Evolutionary conservation across 1,140 invertebrate genomes (phyloP).

Genomic region (Macrobrachium rosenbergii): DNA sequence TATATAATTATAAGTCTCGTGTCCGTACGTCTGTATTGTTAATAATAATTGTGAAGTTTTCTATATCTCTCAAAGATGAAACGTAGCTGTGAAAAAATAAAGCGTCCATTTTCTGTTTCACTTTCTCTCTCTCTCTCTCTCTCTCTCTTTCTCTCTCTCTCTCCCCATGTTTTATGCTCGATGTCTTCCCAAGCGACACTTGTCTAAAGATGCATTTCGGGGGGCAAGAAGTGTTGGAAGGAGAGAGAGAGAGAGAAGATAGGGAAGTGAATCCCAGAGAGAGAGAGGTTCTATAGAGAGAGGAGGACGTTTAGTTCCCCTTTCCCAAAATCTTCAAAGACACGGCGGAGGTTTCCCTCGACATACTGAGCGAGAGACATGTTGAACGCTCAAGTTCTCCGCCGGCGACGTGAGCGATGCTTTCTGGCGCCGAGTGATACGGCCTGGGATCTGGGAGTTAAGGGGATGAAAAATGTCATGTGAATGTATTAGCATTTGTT

Average conservation of each 20-base stretch:
- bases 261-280: too few relatives aligned
- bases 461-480: slow-evolving; percentile 10
- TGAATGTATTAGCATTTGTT: slow-evolving; percentile 54
- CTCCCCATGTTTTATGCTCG: slow-evolving; percentile 6
- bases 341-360: too few relatives aligned
- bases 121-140: not conserved
- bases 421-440: too few relatives aligned
- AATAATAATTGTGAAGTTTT: not conserved
- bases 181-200: slow-evolving; percentile 10
- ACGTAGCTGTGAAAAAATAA: not conserved
- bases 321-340: too few relatives aligned
- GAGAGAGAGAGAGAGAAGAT: not conserved
- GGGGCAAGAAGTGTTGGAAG: not conserved
- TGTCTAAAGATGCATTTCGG: not conserved
- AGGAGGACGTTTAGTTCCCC: not conserved
- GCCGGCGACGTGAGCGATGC: too few relatives aligned
- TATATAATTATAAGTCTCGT: not conserved
- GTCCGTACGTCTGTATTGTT: not conserved
- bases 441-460: too few relatives aligned
- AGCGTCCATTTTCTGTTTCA: not conserved
- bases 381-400: too few relatives aligned
- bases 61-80: not conserved
- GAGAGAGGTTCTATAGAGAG: not conserved
- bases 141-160: not conserved
- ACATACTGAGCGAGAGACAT: too few relatives aligned